Evolutionary conservation across 2,888 invertebrate species (phyloP).

Genomic region (Orthosia gracilis): DNA sequence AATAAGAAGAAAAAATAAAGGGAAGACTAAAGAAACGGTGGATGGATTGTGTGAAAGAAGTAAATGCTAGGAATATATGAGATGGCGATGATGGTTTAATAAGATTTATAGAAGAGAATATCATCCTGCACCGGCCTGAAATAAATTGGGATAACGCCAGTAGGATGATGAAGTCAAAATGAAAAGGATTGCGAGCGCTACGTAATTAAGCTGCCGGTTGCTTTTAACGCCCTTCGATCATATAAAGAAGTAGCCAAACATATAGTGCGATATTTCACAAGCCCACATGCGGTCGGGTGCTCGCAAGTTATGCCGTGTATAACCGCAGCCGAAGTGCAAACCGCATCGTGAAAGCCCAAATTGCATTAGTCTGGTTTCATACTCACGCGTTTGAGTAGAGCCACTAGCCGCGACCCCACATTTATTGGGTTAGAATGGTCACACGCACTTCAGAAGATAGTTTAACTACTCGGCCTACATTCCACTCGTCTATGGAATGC

Average conservation of each 20-base stretch:
- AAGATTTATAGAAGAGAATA: no score
- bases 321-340: conserved; percentile 8
- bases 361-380: neutral
- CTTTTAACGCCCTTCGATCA: neutral
- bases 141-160: no score
- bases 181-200: no score
- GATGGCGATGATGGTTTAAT: no score
- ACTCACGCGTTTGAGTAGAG: neutral
- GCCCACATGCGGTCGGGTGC: neutral
- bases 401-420: neutral
- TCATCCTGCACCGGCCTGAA: no score
- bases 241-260: neutral
- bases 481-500: neutral
- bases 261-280: neutral
- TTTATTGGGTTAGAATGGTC: no score
- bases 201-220: neutral
- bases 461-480: neutral
- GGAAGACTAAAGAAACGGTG: no score
- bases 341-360: conserved; percentile 6
- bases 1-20: no score
- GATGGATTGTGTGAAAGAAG: no score
- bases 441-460: no score
- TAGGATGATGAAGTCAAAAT: neutral
- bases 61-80: no score
- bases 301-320: neutral